Conservation (phyloP, 1,140 invertebrate species). For the Holcopasites calliopsidis region DNA sequence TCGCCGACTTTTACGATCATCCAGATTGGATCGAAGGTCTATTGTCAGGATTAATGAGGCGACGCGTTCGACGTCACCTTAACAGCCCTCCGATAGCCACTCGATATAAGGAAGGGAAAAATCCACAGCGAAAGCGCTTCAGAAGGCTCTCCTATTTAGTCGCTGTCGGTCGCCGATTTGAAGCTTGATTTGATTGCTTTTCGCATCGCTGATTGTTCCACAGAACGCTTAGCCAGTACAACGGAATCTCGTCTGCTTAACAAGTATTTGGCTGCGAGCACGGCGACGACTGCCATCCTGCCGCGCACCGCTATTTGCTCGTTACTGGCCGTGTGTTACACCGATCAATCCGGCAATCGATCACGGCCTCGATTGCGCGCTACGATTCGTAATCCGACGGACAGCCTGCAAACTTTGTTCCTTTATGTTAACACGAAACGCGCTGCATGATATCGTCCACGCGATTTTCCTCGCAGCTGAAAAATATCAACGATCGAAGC, state of each 20-base stretch:
- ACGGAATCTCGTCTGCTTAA: conserved; percentile 1
- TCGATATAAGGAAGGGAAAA: background rate
- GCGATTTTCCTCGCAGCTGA: no score
- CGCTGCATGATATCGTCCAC: no score
- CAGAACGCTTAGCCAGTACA: background rate
- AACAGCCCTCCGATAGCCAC: background rate
- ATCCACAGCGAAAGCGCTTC: background rate
- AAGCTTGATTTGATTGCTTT: background rate
- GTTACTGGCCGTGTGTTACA: conserved; percentile 3
- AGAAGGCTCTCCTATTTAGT: background rate
- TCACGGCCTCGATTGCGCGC: background rate
- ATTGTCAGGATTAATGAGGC: background rate
- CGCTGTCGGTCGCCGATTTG: background rate
- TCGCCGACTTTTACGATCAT: conserved; percentile 1
- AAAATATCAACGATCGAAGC: no score
- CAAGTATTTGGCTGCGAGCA: conserved; percentile 19
- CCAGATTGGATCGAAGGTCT: background rate
- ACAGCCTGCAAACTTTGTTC: conserved; percentile 46
- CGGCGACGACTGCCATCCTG: background rate
- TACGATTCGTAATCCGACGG: conserved; percentile 19
- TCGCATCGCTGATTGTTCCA: background rate
- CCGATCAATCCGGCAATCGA: conserved; percentile 14
- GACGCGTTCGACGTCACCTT: background rate
- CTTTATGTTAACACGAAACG: no score
- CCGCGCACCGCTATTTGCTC: background rate